Percentiles rank a stretch among this genome's conserved stretches.
Evolutionary conservation across 1,140 invertebrate genomes (phyloP).

Genomic region (Drosophila jambulina): DNA sequence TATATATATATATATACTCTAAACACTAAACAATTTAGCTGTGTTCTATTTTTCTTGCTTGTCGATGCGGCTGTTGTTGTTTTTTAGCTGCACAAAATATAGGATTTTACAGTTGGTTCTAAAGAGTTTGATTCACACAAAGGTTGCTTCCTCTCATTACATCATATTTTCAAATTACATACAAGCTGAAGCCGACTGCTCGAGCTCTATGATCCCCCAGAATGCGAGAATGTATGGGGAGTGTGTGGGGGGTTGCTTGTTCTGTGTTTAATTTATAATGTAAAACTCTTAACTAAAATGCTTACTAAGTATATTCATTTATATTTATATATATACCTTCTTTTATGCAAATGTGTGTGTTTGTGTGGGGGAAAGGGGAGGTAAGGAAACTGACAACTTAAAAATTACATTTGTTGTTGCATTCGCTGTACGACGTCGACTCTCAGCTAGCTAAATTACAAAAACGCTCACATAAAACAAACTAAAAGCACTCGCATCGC

Average conservation of each 20-base stretch:
- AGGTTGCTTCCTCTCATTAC: constrained; percentile 11
- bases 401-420: constrained; percentile 55
- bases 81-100: constrained; percentile 70
- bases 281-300: constrained; percentile 82
- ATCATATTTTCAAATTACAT: constrained; percentile 57
- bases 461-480: constrained; percentile 68
- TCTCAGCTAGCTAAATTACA: constrained; percentile 47
- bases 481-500: constrained; percentile 72
- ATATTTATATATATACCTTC: constrained; percentile 72
- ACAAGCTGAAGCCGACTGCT: constrained; percentile 68
- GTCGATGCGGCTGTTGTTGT: constrained; percentile 23
- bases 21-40: constrained; percentile 78
- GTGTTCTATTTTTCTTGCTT: constrained; percentile 52
- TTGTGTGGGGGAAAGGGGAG: constrained; percentile 34
- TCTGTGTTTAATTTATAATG: constrained; percentile 66
- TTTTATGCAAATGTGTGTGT: constrained; percentile 64
- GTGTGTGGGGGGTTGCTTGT: constrained; percentile 35
- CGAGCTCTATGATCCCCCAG: constrained; percentile 23
- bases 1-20: constrained; percentile 62
- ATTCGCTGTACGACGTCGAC: constrained; percentile 31
- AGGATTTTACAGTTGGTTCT: constrained; percentile 72
- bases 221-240: constrained; percentile 33
- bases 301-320: constrained; percentile 80
- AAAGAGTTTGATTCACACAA: constrained; percentile 46
- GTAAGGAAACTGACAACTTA: constrained; percentile 55